A percentile compares a stretch with the other conserved stretches of the same genome.
Conservation (phyloP, 2,888 invertebrate genomes). For the Podotricha telesiphe region DNA sequence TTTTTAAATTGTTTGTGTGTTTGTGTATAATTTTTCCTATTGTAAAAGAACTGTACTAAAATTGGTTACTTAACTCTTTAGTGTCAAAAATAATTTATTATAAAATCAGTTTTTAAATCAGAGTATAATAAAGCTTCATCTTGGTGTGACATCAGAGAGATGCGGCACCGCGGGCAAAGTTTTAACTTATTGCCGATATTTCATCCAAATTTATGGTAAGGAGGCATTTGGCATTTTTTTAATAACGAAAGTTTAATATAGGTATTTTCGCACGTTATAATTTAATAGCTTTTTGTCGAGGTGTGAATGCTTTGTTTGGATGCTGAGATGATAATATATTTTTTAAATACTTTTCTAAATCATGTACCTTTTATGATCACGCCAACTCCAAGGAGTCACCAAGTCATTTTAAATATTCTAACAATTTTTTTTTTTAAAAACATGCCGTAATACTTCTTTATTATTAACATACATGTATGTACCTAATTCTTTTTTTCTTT, state of each 20-base stretch:
- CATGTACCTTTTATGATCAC: too few relatives aligned
- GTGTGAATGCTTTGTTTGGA: constrained; percentile 9
- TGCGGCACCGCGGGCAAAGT: constrained; percentile 34
- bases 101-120: background rate
- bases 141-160: constrained; percentile 13
- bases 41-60: background rate
- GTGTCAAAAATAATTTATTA: too few relatives aligned
- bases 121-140: constrained; percentile 6
- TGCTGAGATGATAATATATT: background rate
- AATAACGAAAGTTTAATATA: constrained; percentile 34
- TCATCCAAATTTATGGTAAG: constrained; percentile 29
- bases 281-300: constrained; percentile 17
- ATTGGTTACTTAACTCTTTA: background rate
- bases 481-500: background rate
- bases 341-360: background rate
- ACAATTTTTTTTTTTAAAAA: too few relatives aligned
- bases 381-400: too few relatives aligned
- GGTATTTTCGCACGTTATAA: constrained; percentile 8
- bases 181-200: constrained; percentile 36
- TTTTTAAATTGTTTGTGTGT: background rate
- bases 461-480: too few relatives aligned
- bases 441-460: too few relatives aligned
- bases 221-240: constrained; percentile 32
- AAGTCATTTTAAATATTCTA: too few relatives aligned
- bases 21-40: background rate